A percentile compares a stretch with the other conserved stretches of the same genome.
Conservation (phyloP, 2,113 vertebrate genomes). For the Stomatorhinus ivindoensis region DNA sequence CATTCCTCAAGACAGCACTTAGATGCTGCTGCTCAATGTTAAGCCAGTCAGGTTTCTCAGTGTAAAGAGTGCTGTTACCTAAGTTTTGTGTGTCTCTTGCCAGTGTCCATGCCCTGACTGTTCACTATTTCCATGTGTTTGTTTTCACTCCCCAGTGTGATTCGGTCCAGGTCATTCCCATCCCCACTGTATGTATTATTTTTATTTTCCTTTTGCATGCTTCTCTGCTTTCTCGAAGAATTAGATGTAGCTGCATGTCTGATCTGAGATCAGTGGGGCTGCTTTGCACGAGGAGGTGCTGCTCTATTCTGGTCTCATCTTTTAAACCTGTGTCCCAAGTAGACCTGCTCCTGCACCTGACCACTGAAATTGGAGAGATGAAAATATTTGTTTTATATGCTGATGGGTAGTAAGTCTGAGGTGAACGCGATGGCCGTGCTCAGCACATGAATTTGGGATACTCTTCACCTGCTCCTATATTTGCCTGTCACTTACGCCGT, state of each 20-base stretch:
- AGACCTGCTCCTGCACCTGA: neutral
- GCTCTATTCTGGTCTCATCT: neutral
- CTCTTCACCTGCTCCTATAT: neutral
- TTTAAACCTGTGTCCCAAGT: neutral
- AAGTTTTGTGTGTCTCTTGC: constrained; percentile 26
- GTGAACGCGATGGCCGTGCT: neutral
- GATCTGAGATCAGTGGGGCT: neutral
- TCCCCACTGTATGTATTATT: constrained; percentile 93
- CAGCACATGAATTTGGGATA: neutral
- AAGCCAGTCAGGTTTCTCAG: neutral
- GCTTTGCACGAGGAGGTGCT: no score
- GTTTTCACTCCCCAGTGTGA: constrained; percentile 70
- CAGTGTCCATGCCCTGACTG: constrained; percentile 45
- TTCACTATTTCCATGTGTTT: constrained; percentile 46
- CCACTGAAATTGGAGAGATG: neutral
- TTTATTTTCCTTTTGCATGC: constrained; percentile 35
- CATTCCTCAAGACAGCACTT: neutral
- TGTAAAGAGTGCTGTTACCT: neutral
- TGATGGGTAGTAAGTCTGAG: neutral
- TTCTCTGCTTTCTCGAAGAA: neutral
- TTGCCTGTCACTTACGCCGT: neutral
- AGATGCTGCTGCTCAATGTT: neutral
- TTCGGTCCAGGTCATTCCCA: constrained; percentile 95
- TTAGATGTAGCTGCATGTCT: neutral
- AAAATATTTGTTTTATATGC: neutral